Evolutionary conservation across 1,140 invertebrate genomes (phyloP), one percentile per base, ranked within the genome.

Genomic region (Dufourea novaeangliae): DNA sequence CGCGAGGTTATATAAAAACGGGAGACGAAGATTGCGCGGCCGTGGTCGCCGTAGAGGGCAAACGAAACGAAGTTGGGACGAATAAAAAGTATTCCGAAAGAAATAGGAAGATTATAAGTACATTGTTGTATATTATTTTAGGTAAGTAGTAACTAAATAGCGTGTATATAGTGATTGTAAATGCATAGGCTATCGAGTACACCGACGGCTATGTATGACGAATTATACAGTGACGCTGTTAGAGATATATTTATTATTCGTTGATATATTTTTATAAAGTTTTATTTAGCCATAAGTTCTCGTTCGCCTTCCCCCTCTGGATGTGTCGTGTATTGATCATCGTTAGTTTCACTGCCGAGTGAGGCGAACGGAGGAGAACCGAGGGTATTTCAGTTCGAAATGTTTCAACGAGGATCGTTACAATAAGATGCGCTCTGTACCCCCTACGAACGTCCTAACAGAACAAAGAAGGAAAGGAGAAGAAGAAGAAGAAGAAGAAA

Each of bases 191-290:
- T 83, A 76, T 81, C 82, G 82, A 86, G 7, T 8, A 77, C 82
- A 67, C 76, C 80, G 80, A 69, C n/a, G 54, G 73, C 73, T 68
- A 68, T 84, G 79, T 72, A 80, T 85, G 84, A 89, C 80, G 84
- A 89, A 88, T 90, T 88, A 90, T 87, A 88, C 86, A 82, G 80
- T 85, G 82, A 86, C 81, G 90, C 84, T 90, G 90, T 89, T 91
- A 91, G 87, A 91, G 86, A 90, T 89, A 90, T 90, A 90, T 90
- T 91, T 89, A 90, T 88, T 88, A 91, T 91, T 91, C 89, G 89
- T 91, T 91, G 86, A 91, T 89, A 91, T 92, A 92, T 92, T 91
- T 91, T 91, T 91, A 89, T 91, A 91, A 91, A 91, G 85, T 90
- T 90, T 91, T 88, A 91, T 91, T 91, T 90, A 87, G 86, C 80